Conservation (phyloP, 2,113 vertebrate genomes). For the Melanerpes formicivorus region DNA sequence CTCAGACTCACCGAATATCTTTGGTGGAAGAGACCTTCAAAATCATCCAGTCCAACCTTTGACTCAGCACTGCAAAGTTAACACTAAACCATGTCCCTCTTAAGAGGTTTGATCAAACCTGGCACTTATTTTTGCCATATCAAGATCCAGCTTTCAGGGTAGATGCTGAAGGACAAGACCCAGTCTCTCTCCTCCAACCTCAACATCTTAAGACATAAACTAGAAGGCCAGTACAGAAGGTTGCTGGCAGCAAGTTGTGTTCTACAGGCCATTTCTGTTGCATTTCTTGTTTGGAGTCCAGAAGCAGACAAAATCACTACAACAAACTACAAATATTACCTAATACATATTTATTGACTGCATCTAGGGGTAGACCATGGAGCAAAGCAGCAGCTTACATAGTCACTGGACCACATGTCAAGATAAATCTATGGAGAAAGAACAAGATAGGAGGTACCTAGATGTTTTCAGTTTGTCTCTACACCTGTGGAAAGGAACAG, state of each 20-base stretch:
- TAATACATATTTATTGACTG: not conserved
- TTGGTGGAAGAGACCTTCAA: too few relatives aligned
- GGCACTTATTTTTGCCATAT: not conserved
- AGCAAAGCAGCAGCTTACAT: not conserved
- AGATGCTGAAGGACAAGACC: not conserved
- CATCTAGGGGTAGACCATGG: not conserved
- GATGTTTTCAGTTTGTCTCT: not conserved
- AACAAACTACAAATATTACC: not conserved
- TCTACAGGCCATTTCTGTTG: not conserved
- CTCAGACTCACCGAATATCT: rapidly evolving
- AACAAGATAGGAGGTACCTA: rapidly evolving
- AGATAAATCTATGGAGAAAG: not conserved
- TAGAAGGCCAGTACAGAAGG: not conserved
- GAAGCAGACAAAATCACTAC: not conserved
- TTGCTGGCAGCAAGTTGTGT: not conserved
- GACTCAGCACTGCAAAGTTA: too few relatives aligned
- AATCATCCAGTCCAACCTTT: too few relatives aligned
- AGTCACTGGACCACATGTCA: not conserved
- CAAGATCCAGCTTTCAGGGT: not conserved
- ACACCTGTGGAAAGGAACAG: not conserved
- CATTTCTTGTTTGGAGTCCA: not conserved
- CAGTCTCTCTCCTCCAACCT: not conserved
- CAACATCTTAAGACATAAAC: rapidly evolving
- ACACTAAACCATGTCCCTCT: rapidly evolving
- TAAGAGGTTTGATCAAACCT: not conserved